These are phyloP conservation scores for Pteronotus mesoamericanus DNA, from an alignment of 2,797 vertebrate genomes.

Conservation along the genomic window DNA sequence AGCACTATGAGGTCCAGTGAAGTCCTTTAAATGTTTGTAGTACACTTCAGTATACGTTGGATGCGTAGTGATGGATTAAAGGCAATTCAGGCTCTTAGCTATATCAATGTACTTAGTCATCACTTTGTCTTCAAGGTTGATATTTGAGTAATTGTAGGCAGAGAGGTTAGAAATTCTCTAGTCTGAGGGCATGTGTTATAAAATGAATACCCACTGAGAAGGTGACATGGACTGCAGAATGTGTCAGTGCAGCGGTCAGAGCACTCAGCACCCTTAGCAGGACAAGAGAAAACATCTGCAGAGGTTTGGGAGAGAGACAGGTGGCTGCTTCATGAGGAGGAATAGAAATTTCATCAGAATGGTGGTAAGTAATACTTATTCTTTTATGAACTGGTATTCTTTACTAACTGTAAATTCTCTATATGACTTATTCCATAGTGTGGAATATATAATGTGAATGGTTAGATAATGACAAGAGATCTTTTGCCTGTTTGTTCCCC, in stretches of 20 bases:
- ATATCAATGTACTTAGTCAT: background rate
- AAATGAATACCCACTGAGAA: background rate
- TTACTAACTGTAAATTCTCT: background rate
- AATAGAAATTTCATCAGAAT: background rate
- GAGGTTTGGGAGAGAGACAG: background rate
- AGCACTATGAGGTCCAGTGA: background rate
- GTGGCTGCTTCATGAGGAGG: background rate
- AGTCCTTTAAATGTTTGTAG: background rate
- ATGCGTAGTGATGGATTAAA: background rate
- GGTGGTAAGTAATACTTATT: background rate
- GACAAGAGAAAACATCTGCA: background rate
- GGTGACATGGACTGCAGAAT: background rate
- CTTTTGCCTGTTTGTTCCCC: background rate
- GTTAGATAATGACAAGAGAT: background rate
- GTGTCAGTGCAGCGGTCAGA: background rate
- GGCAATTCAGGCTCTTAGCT: background rate
- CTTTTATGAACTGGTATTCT: background rate
- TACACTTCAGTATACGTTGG: background rate
- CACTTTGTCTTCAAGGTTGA: background rate
- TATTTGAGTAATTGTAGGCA: background rate
- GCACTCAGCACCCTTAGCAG: background rate
- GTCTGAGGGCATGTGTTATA: background rate
- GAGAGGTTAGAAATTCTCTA: background rate
- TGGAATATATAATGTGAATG: background rate
- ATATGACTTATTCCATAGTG: background rate